Conservation (phyloP, 2,113 vertebrate genomes). For the Ramphastos sulfuratus region DNA sequence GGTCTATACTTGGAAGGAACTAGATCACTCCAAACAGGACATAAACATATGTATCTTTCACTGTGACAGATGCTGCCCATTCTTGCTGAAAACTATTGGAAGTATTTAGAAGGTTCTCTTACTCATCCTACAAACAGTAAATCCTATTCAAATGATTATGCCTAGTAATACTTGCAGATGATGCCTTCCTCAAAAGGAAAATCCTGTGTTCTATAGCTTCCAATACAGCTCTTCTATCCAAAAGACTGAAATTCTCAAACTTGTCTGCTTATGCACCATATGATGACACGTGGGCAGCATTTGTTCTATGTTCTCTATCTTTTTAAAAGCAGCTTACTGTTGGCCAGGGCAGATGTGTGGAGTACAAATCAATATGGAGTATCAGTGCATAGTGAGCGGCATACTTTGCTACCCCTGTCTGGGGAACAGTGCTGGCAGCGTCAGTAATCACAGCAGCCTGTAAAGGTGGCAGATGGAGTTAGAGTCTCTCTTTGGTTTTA, state of each 20-base stretch:
- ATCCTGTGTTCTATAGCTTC: rapidly evolving
- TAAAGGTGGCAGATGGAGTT: neutral
- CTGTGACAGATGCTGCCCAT: neutral
- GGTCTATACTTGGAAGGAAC: neutral
- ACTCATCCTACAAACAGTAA: neutral
- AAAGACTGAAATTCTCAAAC: neutral
- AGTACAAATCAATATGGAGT: neutral
- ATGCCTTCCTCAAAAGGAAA: neutral
- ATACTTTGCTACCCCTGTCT: neutral
- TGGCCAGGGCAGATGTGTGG: neutral
- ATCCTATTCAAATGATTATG: neutral
- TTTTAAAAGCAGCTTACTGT: neutral
- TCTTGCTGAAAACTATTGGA: neutral
- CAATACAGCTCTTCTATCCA: neutral
- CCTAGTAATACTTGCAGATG: neutral
- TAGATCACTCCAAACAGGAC: neutral
- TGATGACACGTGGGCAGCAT: neutral
- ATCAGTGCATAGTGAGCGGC: neutral
- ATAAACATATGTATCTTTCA: neutral
- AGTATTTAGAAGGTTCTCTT: neutral
- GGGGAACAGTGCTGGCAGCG: neutral
- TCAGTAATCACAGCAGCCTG: neutral
- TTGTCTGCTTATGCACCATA: neutral
- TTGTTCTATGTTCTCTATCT: rapidly evolving
- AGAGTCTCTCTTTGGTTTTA: neutral